Evolutionary conservation across 2,113 vertebrate species (phyloP), one percentile per base, ranked within the genome.

Genomic region (Xenus cinereus): DNA sequence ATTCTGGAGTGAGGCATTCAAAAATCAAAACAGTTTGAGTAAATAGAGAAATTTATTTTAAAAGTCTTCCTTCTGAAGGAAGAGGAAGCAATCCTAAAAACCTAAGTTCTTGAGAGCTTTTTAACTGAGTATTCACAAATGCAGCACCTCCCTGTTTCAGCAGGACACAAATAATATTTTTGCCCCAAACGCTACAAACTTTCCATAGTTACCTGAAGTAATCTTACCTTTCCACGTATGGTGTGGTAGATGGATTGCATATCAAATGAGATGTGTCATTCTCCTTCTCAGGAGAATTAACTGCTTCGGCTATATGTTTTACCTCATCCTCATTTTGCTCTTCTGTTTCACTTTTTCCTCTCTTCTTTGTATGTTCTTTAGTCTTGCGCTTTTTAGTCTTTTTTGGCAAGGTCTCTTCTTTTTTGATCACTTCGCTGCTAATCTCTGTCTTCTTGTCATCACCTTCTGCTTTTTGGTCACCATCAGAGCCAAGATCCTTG

Each of bases 171-270:
- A 75, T 10, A 37, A 23, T 30, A 54, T 6, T 18, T 10, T 46
- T 87, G 12, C 17, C 30, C 17, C 17, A 64, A 26, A 62, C 6
- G 54, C n/a, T 21, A 28, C n/a, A 80, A 27, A 26, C 50, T 54
- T 63, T 10, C 41, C 28, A 30, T 21, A 32, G 13, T 90, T 84
- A 89, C 30, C 51, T 37, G 37, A 86, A 84, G 5, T 63, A 45
- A 74, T 33, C 97, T 98, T 97, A 99, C 99, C 98, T 99, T 88
- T 99, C 98, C 51, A 99, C 96, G 89, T 97, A 97, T 2, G 99
- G 98, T 1, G 98, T 99, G 2, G 98, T 98, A 90, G 98, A 98
- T n/a, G 98, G 96, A 51, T 97, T 99, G 93, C 98, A 98, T 89
- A 96, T 99, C 51, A 99, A 76, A 10, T 97, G 99, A 15, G 97